Evolutionary conservation across 2,113 vertebrate species (phyloP).

Genomic region (Oncorhynchus keta): DNA sequence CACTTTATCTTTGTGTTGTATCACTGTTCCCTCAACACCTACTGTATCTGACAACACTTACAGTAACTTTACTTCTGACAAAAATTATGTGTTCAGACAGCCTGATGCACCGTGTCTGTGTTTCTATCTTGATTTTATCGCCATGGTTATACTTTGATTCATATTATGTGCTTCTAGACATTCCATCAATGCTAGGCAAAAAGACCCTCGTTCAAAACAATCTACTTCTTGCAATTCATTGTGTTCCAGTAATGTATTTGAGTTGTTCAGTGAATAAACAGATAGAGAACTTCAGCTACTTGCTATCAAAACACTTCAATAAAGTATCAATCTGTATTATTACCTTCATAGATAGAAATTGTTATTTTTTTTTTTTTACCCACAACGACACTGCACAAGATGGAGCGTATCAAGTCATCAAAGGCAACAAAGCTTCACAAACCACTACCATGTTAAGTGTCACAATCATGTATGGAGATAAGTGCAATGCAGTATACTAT

Average conservation of each 20-base stretch:
- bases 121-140: slow-evolving; percentile 42
- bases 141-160: slow-evolving; percentile 28
- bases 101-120: slow-evolving; percentile 34
- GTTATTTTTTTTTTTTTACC: too few species aligned
- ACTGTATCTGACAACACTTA: slow-evolving; percentile 12
- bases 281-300: not conserved
- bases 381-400: too few species aligned
- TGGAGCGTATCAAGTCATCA: too few species aligned
- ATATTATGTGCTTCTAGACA: slow-evolving; percentile 28
- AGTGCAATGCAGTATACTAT: too few species aligned
- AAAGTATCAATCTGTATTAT: not conserved
- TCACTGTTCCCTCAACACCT: slow-evolving; percentile 24
- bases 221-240: slow-evolving; percentile 5
- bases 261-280: not conserved
- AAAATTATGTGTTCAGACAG: slow-evolving; percentile 34
- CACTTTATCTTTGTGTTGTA: slow-evolving; percentile 36
- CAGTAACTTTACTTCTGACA: slow-evolving; percentile 31
- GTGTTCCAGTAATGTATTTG: slow-evolving; percentile 2
- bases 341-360: too few species aligned
- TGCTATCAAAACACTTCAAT: not conserved
- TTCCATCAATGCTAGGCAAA: slow-evolving; percentile 7
- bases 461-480: too few species aligned
- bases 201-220: not conserved
- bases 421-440: too few species aligned
- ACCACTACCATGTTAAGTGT: too few species aligned